phyloP scores from a whole-genome alignment of 23 tunicate genomes.

The Oikopleura vanhoeffeni region DNA sequence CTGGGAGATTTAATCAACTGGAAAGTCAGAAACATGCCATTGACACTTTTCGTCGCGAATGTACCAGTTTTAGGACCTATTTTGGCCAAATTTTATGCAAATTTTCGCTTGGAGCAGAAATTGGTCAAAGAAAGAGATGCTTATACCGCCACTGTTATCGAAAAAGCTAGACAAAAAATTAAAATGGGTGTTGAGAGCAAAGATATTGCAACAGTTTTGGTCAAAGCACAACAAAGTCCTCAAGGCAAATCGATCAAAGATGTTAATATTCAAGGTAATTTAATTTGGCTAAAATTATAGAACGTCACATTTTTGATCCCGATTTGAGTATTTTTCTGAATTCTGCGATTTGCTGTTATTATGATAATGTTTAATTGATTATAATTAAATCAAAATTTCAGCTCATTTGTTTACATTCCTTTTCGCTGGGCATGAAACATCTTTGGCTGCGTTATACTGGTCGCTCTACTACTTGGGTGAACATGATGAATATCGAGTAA shows the following conservation, averaged over 20 bases:
- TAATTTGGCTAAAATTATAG: too few species aligned
- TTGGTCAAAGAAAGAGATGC: not conserved
- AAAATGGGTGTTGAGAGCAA: not conserved
- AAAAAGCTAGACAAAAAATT: not conserved
- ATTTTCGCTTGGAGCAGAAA: not conserved
- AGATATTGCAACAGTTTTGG: not conserved
- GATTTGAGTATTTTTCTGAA: too few species aligned
- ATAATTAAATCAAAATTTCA: too few species aligned
- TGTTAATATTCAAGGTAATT: not conserved
- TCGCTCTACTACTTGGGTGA: not conserved
- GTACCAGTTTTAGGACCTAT: not conserved
- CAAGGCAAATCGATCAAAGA: not conserved
- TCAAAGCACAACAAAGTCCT: not conserved
- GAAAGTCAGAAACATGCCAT: not conserved
- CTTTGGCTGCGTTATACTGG: not conserved
- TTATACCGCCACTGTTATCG: not conserved
- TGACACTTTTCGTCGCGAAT: not conserved
- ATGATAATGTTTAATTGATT: too few species aligned
- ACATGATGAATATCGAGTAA: not conserved
- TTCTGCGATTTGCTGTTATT: too few species aligned
- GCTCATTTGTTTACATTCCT: not conserved
- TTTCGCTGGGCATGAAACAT: constrained; percentile 9
- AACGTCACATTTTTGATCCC: too few species aligned
- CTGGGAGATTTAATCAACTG: not conserved
- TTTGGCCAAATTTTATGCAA: too few species aligned